phyloP scores from a whole-genome alignment of 2,113 vertebrate genomes.

The Protobothrops flavoviridis region DNA sequence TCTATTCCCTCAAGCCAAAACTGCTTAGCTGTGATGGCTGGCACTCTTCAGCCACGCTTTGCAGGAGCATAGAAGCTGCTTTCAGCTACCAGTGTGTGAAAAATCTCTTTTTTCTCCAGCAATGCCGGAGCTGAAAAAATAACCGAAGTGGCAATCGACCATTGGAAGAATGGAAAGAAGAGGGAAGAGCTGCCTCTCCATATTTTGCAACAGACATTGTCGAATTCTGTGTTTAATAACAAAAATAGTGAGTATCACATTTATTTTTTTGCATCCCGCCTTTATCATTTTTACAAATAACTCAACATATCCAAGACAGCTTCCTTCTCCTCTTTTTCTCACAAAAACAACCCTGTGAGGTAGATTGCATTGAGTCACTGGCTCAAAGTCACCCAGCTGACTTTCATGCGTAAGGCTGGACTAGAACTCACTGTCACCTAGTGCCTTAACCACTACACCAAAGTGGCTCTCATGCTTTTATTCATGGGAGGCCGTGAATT shows the following conservation, averaged over 20 bases:
- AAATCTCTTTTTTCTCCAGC: slow-evolving; percentile 60
- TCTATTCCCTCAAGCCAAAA: background rate
- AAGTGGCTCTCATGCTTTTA: too few relatives aligned
- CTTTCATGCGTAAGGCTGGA: too few relatives aligned
- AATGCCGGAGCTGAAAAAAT: slow-evolving; percentile 90
- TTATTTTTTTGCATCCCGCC: background rate
- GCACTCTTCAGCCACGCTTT: background rate
- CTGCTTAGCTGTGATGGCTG: too few relatives aligned
- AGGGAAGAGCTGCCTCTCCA: slow-evolving; percentile 85
- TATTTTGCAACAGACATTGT: slow-evolving; percentile 78
- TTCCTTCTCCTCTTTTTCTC: too few relatives aligned
- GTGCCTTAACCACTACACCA: too few relatives aligned
- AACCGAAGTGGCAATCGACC: slow-evolving; percentile 79
- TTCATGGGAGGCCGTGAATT: too few relatives aligned
- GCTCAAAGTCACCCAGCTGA: too few relatives aligned
- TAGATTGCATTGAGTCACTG: too few relatives aligned
- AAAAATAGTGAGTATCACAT: slow-evolving; percentile 81
- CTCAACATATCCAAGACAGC: too few relatives aligned
- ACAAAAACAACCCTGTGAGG: too few relatives aligned
- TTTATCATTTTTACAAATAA: too few relatives aligned
- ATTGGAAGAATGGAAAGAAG: slow-evolving; percentile 80
- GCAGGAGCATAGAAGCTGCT: background rate
- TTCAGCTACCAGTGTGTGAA: background rate
- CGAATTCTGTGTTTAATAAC: slow-evolving; percentile 89
- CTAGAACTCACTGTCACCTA: too few relatives aligned